phyloP scores from a whole-genome alignment of 2,888 invertebrate species.

The Rhimphoctona megacephalus region DNA sequence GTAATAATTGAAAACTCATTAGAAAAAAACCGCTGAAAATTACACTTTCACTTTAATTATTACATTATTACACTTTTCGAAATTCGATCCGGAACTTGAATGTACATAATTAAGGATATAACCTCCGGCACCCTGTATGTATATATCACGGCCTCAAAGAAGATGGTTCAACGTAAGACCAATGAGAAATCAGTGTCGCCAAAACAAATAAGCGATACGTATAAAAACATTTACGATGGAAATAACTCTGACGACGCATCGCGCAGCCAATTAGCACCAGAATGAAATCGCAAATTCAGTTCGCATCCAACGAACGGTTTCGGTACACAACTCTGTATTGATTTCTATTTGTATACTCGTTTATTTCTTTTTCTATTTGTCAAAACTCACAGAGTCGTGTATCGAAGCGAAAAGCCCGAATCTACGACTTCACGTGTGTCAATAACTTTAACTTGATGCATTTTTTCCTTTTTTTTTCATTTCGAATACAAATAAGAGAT shows the following conservation, averaged over 20 bases:
- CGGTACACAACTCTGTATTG: slow-evolving; percentile 45
- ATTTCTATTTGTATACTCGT: not conserved
- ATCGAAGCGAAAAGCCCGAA: slow-evolving; percentile 66
- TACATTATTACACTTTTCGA: too few species aligned
- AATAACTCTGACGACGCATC: slow-evolving; percentile 54
- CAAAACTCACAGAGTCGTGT: slow-evolving; percentile 40
- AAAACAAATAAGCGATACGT: not conserved
- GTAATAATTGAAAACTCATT: not conserved
- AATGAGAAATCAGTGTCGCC: slow-evolving; percentile 21
- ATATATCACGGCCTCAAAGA: not conserved
- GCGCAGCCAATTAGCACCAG: slow-evolving; percentile 67
- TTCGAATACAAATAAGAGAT: slow-evolving; percentile 19
- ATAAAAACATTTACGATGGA: not conserved
- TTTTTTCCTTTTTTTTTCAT: slow-evolving; percentile 19
- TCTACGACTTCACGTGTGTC: slow-evolving; percentile 72
- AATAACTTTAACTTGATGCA: slow-evolving; percentile 70
- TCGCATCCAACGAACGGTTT: slow-evolving; percentile 38
- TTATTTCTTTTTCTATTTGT: slow-evolving; percentile 14
- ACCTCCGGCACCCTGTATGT: not conserved
- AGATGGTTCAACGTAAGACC: not conserved
- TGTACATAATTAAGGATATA: not conserved
- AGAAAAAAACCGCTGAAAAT: too few species aligned
- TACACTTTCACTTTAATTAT: too few species aligned
- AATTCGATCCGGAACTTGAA: not conserved
- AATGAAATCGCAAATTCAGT: slow-evolving; percentile 67